Conservation (phyloP, 37 sponge, comb jelly and placozoan genomes). For the Ephydatia muelleri region DNA sequence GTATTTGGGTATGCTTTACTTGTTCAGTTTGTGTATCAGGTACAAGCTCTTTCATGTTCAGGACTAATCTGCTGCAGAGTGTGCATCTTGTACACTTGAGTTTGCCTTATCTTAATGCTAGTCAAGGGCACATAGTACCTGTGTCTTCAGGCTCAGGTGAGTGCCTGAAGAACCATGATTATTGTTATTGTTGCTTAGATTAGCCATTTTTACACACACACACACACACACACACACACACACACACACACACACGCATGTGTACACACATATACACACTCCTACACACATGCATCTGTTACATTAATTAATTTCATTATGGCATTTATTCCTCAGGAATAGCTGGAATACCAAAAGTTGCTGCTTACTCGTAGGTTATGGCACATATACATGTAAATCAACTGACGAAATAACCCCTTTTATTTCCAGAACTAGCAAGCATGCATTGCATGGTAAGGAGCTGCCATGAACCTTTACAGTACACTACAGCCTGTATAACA, state of each 20-base stretch:
- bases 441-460: constrained; percentile 67
- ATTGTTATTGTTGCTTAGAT: neutral
- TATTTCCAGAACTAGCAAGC: constrained; percentile 47
- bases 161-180: neutral
- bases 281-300: neutral
- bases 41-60: no score
- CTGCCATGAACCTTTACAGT: neutral
- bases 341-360: constrained; percentile 38
- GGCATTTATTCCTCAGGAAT: neutral
- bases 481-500: neutral
- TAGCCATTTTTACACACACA: no score
- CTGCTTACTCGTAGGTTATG: constrained; percentile 32
- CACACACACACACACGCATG: neutral
- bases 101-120: constrained; percentile 29
- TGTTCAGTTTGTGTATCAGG: no score
- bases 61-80: constrained; percentile 50
- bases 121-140: constrained; percentile 35
- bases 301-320: no score
- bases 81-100: constrained; percentile 29
- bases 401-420: neutral
- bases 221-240: no score
- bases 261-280: constrained; percentile 2
- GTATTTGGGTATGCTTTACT: no score
- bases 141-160: constrained; percentile 55
- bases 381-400: neutral